These are phyloP conservation scores for Drosophila lacicola DNA, from an alignment of 2,888 invertebrate species.

Conservation along the genomic window DNA sequence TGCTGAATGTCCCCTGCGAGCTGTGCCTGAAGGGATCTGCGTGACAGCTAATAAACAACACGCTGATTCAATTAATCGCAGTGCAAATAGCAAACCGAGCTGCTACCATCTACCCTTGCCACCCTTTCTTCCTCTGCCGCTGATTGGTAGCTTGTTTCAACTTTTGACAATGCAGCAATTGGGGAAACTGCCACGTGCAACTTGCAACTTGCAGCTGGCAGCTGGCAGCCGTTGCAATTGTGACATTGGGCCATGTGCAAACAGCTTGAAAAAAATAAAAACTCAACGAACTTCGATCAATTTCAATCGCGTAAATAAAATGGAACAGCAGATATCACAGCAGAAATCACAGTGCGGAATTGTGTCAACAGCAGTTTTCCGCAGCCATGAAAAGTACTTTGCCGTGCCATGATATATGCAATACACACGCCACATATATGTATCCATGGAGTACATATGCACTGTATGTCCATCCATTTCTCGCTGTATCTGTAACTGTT, in stretches of 20 bases:
- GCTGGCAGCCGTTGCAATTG: conserved; percentile 21
- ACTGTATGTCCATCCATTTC: conserved; percentile 17
- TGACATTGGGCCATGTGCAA: conserved; percentile 49
- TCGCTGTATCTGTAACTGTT: conserved; percentile 11
- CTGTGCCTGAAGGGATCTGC: conserved; percentile 7
- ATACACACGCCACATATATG: conserved; percentile 16
- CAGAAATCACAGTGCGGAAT: conserved; percentile 56
- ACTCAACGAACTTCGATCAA: conserved; percentile 56
- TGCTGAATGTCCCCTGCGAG: conserved; percentile 14
- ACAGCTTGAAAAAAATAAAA: conserved; percentile 57
- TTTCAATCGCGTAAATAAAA: conserved; percentile 70
- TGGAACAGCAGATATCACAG: conserved; percentile 48
- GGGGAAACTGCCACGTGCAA: conserved; percentile 20
- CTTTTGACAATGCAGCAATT: conserved; percentile 54
- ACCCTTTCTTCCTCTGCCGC: not conserved
- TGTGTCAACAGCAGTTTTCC: conserved; percentile 68
- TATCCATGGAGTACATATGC: conserved; percentile 4
- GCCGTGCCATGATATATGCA: conserved; percentile 31
- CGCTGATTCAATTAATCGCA: conserved; percentile 62
- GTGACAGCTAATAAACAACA: conserved; percentile 46
- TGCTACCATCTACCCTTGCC: not conserved
- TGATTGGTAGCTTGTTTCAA: conserved; percentile 51
- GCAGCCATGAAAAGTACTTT: conserved; percentile 42
- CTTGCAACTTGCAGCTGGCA: conserved; percentile 12
- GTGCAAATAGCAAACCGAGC: conserved; percentile 23